Conservation (phyloP, 2,797 vertebrate species). For the Micromesistius poutassou region DNA sequence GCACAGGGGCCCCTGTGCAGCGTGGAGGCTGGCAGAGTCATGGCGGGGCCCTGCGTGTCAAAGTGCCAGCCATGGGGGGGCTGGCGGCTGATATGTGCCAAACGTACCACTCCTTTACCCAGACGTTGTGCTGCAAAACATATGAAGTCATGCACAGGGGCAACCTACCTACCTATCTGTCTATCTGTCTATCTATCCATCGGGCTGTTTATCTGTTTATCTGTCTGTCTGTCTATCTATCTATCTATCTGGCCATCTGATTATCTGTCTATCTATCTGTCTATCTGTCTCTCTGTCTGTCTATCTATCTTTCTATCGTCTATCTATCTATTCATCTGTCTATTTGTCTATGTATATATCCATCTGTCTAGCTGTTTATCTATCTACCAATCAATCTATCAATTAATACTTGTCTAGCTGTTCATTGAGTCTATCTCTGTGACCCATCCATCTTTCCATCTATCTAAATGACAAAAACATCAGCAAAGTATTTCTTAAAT, state of each 20-base stretch:
- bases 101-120: slow-evolving; percentile 63
- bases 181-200: neutral
- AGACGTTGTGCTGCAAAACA: slow-evolving; percentile 43
- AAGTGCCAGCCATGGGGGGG: slow-evolving; percentile 67
- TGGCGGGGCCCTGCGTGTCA: slow-evolving; percentile 56
- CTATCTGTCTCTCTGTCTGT: neutral
- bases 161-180: neutral
- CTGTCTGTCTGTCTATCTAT: neutral
- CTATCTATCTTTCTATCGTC: neutral
- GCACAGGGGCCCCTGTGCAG: slow-evolving; percentile 56
- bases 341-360: neutral
- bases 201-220: neutral
- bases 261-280: neutral
- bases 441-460: neutral
- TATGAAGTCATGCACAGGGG: neutral
- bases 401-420: neutral
- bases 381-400: neutral
- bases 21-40: slow-evolving; percentile 71
- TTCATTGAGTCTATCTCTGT: neutral
- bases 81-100: slow-evolving; percentile 69
- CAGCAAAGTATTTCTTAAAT: slow-evolving; percentile 8
- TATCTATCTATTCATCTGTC: neutral
- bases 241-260: neutral
- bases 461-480: neutral
- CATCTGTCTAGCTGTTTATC: neutral